Evolutionary conservation across 2,888 invertebrate species (phyloP).

Genomic region (Bursaphelenchus okinawaensis): DNA sequence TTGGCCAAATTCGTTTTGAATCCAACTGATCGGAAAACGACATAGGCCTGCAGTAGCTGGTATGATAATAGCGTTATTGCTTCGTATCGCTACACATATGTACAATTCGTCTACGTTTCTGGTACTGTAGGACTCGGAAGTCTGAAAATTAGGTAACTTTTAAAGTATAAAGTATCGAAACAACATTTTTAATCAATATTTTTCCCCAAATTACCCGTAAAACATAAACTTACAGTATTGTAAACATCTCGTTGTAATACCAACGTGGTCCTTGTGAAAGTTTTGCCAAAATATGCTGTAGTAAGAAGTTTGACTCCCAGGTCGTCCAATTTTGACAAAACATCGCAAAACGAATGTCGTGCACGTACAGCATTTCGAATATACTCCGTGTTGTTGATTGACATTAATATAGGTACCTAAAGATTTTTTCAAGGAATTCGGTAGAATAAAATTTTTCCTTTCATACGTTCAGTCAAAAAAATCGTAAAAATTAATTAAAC

Average conservation of each 20-base stretch:
- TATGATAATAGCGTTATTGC: neutral
- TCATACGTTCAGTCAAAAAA: no score
- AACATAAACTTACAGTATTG: neutral
- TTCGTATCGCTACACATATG: slow-evolving; percentile 7
- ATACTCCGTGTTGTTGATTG: neutral
- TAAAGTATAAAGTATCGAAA: no score
- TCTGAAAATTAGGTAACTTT: neutral
- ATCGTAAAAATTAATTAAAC: neutral
- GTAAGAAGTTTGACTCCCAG: neutral
- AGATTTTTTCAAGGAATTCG: neutral
- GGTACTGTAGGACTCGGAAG: neutral
- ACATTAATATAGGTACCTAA: neutral
- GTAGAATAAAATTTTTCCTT: no score
- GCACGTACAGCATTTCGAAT: neutral
- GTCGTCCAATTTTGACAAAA: slow-evolving; percentile 5
- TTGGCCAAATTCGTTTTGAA: neutral
- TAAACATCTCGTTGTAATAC: neutral
- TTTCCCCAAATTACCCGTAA: neutral
- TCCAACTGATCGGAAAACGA: neutral
- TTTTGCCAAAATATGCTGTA: slow-evolving; percentile 3
- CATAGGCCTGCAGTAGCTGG: neutral
- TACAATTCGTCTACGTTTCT: neutral
- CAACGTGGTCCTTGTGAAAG: slow-evolving; percentile 2
- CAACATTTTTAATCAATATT: no score
- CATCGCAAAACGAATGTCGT: slow-evolving; percentile 1